Evolutionary conservation across 1,140 invertebrate genomes (phyloP).

Genomic region (Drosophila repleta): DNA sequence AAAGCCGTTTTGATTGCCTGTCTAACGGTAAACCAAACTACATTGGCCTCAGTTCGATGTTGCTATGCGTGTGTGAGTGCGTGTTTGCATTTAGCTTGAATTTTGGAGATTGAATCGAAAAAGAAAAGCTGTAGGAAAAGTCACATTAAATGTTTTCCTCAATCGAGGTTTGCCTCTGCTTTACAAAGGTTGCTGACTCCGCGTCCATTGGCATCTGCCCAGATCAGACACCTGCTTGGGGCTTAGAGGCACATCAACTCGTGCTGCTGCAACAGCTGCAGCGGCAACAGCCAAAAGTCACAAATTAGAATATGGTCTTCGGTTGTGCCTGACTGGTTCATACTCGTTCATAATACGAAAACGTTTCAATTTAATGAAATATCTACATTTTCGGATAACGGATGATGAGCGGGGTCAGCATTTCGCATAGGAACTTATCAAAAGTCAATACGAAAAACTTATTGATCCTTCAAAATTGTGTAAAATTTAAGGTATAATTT

Average conservation of each 20-base stretch:
- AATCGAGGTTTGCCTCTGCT: not conserved
- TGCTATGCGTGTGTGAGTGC: not conserved
- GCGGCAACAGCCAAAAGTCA: not conserved
- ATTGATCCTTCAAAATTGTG: no score
- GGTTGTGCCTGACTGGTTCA: no score
- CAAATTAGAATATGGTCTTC: no score
- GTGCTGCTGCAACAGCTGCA: conserved; percentile 19
- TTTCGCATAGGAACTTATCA: no score
- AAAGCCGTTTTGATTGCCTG: conserved; percentile 66
- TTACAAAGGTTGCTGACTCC: not conserved
- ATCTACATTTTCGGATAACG: no score
- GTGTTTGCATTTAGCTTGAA: not conserved
- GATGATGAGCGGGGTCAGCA: no score
- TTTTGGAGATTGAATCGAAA: not conserved
- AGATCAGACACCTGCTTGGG: conserved; percentile 11
- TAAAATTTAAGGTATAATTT: no score
- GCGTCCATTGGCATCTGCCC: conserved; percentile 1
- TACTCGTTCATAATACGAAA: no score
- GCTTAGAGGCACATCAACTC: conserved; percentile 27
- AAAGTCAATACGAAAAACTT: no score
- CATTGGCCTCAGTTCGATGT: conserved; percentile 16
- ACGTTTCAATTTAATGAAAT: no score
- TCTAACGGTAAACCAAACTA: conserved; percentile 56
- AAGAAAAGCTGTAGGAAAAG: not conserved
- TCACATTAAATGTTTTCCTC: not conserved